These are phyloP conservation scores for Danaus melanippus DNA, from an alignment of 1,140 invertebrate genomes.

Conservation along the genomic window DNA sequence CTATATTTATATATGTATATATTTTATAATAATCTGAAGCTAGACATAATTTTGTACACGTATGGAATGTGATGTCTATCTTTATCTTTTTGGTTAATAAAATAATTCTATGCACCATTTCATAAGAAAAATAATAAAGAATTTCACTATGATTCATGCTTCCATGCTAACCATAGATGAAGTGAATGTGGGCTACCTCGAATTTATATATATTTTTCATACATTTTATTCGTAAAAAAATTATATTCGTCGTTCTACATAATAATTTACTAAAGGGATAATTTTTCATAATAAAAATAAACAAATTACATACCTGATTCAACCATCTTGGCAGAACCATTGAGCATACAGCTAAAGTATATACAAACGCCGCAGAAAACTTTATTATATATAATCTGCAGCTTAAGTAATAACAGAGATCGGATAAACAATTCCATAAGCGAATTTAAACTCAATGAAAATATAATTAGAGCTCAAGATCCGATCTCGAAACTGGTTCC, in stretches of 20 bases:
- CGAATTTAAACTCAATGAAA: conserved; percentile 6
- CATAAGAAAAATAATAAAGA: conserved; percentile 16
- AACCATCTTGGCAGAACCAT: conserved; percentile 4
- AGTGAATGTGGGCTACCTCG: too few relatives aligned
- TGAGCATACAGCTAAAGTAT: too few relatives aligned
- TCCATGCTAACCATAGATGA: too few relatives aligned
- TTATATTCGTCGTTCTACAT: too few relatives aligned
- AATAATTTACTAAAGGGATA: not conserved
- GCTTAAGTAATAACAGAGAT: conserved; percentile 13
- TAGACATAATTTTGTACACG: conserved; percentile 36
- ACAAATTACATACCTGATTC: conserved; percentile 22
- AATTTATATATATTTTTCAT: too few relatives aligned
- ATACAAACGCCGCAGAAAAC: too few relatives aligned
- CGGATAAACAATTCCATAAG: too few relatives aligned
- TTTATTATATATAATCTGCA: conserved; percentile 4
- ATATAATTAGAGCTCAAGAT: not conserved
- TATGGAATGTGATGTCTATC: conserved; percentile 60
- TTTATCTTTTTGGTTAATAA: conserved; percentile 28
- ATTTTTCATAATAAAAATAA: conserved; percentile 8
- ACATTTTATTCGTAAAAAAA: too few relatives aligned
- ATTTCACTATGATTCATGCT: too few relatives aligned
- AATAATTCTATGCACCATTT: conserved; percentile 31
- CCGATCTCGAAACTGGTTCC: conserved; percentile 12
- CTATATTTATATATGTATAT: too few relatives aligned
- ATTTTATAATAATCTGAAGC: too few relatives aligned